These are phyloP conservation scores for Columba livia DNA, from an alignment of 2,113 vertebrate species.

Conservation along the genomic window DNA sequence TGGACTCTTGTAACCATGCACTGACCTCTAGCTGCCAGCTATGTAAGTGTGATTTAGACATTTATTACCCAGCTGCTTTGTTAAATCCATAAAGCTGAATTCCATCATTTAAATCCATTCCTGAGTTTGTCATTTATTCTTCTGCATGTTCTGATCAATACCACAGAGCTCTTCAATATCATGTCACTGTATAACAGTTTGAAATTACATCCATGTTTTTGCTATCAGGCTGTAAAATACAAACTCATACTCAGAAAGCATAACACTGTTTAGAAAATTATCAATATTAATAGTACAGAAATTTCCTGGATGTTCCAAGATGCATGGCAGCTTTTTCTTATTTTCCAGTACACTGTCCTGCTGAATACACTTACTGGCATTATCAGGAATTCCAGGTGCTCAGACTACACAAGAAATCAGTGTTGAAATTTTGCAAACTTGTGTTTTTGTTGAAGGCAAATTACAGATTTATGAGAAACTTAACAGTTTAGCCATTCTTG, in stretches of 20 bases:
- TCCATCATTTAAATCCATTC: not conserved
- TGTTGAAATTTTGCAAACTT: not conserved
- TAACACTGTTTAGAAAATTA: not conserved
- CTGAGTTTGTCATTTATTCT: not conserved
- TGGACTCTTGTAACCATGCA: not conserved
- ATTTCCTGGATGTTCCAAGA: not conserved
- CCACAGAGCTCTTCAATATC: not conserved
- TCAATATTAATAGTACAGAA: not conserved
- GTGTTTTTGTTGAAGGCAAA: not conserved
- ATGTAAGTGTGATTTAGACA: not conserved
- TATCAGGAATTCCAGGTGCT: not conserved
- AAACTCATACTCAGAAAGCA: not conserved
- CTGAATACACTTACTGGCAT: not conserved
- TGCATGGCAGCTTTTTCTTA: fast-evolving
- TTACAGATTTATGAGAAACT: not conserved
- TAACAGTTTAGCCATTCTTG: not conserved
- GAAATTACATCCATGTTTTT: not conserved
- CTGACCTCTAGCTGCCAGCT: not conserved
- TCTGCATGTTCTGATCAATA: not conserved
- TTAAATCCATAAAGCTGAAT: conserved; percentile 1
- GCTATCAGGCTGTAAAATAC: not conserved
- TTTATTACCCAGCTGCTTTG: not conserved
- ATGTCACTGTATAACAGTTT: not conserved
- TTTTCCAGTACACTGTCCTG: not conserved
- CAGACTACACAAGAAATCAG: not conserved